Evolutionary conservation across 92 coral and sea anemone species (phyloP), one percentile per base, ranked within the genome.

Genomic region (Blastomussa wellsi): DNA sequence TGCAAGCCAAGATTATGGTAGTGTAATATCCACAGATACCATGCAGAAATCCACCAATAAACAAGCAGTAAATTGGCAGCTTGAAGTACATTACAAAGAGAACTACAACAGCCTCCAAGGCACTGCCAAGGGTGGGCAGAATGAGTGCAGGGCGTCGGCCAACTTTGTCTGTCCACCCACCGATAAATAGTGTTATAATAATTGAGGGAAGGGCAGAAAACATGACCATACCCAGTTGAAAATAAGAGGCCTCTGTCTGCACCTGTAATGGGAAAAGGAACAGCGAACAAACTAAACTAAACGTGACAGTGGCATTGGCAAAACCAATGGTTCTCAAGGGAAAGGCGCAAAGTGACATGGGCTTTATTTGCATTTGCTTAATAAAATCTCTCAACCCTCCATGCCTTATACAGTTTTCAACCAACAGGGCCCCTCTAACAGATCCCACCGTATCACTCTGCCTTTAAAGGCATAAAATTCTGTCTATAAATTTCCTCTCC

Each of bases 81-180:
- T 86, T 72, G 68, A 87, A 44, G 76, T 81, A 85, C 89, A 94
- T 91, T 0, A 86, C 86, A 42, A 87, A 75, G 32, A 94, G 88
- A 0, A 82, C 78, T 7, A 92, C 59, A n/a, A 82, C 65, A 7
- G 92, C 79, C 24, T 94, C 97, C 5, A 87, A 76, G 13, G 84
- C 72, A 60, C 89, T 87, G 75, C 97, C 97, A 31, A 92, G 13
- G 15, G 76, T 32, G 17, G 97, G 92, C 0, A 82, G 28, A 13
- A 87, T 70, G 28, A 94, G 74, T 13, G 93, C 93, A 51, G 93
- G 97, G 44, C 89, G 89, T 22, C 97, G 89, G 15, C 97, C 97
- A 60, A 85, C 95, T 29, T 69, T 76, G 72, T 94, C 97, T 20
- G 97, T 76, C 97, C 97, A 94, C 37, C 91, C 88, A 16, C 97